Percentiles rank a stretch among this genome's conserved stretches.
Evolutionary conservation across 2,888 invertebrate species (phyloP).

Genomic region (Apamea anceps): DNA sequence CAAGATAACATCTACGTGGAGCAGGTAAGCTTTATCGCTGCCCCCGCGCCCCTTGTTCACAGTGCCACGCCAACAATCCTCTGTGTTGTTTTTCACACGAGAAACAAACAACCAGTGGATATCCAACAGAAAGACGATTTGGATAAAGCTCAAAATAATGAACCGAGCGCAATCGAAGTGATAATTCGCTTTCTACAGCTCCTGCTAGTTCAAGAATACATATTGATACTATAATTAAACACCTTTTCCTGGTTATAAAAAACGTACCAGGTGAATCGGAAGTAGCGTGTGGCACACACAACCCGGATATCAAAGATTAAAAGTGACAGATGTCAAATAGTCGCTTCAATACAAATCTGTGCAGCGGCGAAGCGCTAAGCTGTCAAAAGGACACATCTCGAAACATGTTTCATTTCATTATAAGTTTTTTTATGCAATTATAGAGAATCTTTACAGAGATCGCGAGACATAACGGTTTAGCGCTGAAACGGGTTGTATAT

Average conservation of each 20-base stretch:
- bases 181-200: not conserved
- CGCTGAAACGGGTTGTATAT: constrained; percentile 51
- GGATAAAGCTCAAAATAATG: not conserved
- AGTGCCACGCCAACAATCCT: constrained; percentile 70
- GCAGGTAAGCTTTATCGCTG: constrained; percentile 88
- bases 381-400: constrained; percentile 9
- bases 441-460: constrained; percentile 32
- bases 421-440: constrained; percentile 22
- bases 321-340: constrained; percentile 40
- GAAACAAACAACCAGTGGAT: constrained; percentile 53
- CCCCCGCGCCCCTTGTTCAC: constrained; percentile 70
- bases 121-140: constrained; percentile 22
- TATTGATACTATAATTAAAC: not conserved
- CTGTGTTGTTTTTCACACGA: constrained; percentile 83
- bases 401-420: constrained; percentile 42
- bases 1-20: constrained; percentile 87
- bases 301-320: constrained; percentile 34
- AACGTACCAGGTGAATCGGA: constrained; percentile 14
- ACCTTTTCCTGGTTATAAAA: not conserved
- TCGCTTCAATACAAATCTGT: not conserved
- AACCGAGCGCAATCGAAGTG: not conserved
- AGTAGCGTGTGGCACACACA: not conserved
- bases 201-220: not conserved
- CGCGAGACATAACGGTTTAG: constrained; percentile 24
- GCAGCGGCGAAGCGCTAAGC: not conserved